phyloP scores from a whole-genome alignment of 2,113 vertebrate species.

The Syrrhaptes paradoxus region DNA sequence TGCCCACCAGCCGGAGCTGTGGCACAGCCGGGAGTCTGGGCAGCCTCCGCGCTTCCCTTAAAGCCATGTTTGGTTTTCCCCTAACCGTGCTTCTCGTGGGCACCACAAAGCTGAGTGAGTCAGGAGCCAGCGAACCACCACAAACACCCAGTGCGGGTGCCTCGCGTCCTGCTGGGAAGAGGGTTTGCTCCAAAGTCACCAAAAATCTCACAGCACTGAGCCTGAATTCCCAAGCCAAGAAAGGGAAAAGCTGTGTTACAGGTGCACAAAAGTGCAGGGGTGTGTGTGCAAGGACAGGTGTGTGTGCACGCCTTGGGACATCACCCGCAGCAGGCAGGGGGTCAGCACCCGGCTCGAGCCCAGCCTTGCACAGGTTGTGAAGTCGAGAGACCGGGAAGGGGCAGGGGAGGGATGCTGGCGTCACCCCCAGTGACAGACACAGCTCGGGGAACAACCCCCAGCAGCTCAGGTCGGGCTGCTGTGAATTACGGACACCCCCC shows the following conservation, averaged over 20 bases:
- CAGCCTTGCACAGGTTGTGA: neutral
- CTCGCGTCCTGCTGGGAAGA: accelerated
- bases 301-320: neutral
- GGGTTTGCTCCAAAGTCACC: neutral
- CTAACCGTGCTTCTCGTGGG: accelerated
- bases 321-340: neutral
- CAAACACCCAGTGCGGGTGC: accelerated
- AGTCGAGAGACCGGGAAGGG: neutral
- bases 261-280: accelerated
- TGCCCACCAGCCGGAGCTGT: accelerated
- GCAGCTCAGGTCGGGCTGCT: neutral
- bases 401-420: neutral
- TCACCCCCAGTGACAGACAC: neutral
- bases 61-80: neutral
- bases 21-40: neutral
- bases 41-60: neutral
- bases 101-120: accelerated
- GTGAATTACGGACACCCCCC: neutral
- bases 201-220: neutral
- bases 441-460: neutral
- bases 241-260: accelerated
- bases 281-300: too few species aligned
- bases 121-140: accelerated
- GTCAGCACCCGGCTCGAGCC: accelerated
- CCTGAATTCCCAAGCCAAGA: neutral